These are phyloP conservation scores for Adelognathus sp. DNA, from an alignment of 2,888 invertebrate genomes.

Conservation along the genomic window DNA sequence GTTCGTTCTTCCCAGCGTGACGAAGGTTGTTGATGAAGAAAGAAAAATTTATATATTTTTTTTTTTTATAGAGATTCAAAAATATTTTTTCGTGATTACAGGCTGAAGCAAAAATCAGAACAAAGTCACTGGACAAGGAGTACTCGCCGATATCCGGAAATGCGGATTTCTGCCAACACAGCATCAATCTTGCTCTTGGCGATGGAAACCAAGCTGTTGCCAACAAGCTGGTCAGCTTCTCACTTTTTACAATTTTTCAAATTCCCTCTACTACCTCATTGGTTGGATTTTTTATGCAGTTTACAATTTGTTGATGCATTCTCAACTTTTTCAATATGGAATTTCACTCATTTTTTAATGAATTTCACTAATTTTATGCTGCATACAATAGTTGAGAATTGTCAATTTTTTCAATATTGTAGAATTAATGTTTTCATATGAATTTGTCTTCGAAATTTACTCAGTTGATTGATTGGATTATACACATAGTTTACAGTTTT, in stretches of 20 bases:
- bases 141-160: conserved; percentile 96
- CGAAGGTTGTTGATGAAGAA: conserved; percentile 82
- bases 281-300: no score
- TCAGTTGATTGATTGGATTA: no score
- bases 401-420: not conserved
- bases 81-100: conserved; percentile 75
- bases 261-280: no score
- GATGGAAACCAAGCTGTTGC: conserved; percentile 86
- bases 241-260: not conserved
- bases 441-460: no score
- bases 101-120: conserved; percentile 91
- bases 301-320: not conserved
- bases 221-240: conserved; percentile 87
- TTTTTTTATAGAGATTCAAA: not conserved
- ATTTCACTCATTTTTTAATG: conserved; percentile 5
- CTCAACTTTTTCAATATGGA: not conserved
- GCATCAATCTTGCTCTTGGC: conserved; percentile 94
- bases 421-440: no score
- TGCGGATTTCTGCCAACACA: conserved; percentile 91
- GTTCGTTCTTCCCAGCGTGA: conserved; percentile 94
- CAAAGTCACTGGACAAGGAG: conserved; percentile 92
- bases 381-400: not conserved
- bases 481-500: not conserved
- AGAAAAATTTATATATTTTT: not conserved
- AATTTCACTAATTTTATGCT: not conserved